Conservation (phyloP, 2,888 invertebrate genomes). For the Hedya salicella region DNA sequence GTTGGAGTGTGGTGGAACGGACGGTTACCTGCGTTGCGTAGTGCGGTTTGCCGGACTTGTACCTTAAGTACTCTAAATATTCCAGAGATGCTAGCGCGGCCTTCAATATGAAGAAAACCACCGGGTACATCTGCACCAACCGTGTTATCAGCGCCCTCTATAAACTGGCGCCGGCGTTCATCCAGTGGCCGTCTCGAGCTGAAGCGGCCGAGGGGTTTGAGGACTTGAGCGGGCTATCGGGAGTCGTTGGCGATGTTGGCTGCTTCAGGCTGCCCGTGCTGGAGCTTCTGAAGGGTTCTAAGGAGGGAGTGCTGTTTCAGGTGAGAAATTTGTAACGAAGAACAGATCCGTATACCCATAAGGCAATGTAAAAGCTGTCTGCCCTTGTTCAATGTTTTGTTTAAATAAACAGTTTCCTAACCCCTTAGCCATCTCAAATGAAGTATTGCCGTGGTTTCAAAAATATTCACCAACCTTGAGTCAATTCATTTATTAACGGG, state of each 20-base stretch:
- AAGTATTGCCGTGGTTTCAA: too few relatives aligned
- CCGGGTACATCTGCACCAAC: slow-evolving; percentile 15
- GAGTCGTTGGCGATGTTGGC: not conserved
- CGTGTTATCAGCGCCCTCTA: slow-evolving; percentile 5
- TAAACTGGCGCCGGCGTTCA: slow-evolving; percentile 1
- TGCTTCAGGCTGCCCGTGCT: not conserved
- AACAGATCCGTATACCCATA: too few relatives aligned
- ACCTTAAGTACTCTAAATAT: not conserved
- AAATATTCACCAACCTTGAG: too few relatives aligned
- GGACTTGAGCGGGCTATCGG: not conserved
- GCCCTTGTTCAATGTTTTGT: too few relatives aligned
- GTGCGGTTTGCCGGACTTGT: too few relatives aligned
- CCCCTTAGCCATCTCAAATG: too few relatives aligned
- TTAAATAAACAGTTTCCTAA: too few relatives aligned
- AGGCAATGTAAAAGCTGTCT: too few relatives aligned
- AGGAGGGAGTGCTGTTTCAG: slow-evolving; percentile 1
- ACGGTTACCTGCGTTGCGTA: too few relatives aligned
- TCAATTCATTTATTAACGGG: too few relatives aligned
- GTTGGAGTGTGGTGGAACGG: too few relatives aligned
- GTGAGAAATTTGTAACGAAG: not conserved
- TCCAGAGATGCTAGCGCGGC: slow-evolving; percentile 10
- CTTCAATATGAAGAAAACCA: slow-evolving; percentile 16
- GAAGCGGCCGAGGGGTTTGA: not conserved
- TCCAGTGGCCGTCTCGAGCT: slow-evolving; percentile 15
- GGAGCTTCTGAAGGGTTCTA: not conserved